Base-by-base conservation (phyloP, 1,140 invertebrate species). In the Plectrocnemia conspersa region DNA sequence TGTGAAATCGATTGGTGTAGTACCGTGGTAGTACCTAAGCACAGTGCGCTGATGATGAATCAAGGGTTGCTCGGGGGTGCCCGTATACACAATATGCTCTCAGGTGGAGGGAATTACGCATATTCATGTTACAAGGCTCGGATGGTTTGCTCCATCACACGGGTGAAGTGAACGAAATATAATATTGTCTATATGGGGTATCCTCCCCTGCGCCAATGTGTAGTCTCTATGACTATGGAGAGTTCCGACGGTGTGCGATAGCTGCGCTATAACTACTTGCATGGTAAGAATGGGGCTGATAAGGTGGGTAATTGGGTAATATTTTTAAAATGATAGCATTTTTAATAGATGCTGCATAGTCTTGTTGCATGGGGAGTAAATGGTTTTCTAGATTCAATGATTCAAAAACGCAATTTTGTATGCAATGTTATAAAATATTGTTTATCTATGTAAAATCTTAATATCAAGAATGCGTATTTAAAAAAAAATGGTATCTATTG, bases 91-190 rank as follows among this genome's bases (percentile, higher is more conserved):
- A 36, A 36, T 18, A 36, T 18, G 7, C 21, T 36, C 52, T 44
- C 45, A 55, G 46, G 54, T 56, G 46, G 33, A 15, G 16, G n/a
- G 29, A 49, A 36, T 29, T 45, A 36, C 38, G 36, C 45, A 56
- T 56, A 56, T 56, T 56, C 54, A 48, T 49, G 47, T 56, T 49
- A 56, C 54, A 41, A 27, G 40, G 45, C 45, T 56, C 46, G 38
- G 46, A 36, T 44, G 54, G 54, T 44, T 32, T 45, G 38, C 54
- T 27, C 40, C 54, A 56, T 56, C 46, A 49, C 46, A 50, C 24
- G 36, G 29, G 23, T 24, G 46, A 50, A 49, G 46, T 50, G 36
- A 33, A 49, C 54, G 45, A 49, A 56, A 56, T 49, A 49, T 50
- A 56, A 56, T 56, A 56, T 56, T 40, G 54, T 44, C 54, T 54